A percentile compares a stretch with the other conserved stretches of the same genome.
Evolutionary conservation across 2,797 vertebrate species (phyloP).

Genomic region (Pogonophryne albipinna): DNA sequence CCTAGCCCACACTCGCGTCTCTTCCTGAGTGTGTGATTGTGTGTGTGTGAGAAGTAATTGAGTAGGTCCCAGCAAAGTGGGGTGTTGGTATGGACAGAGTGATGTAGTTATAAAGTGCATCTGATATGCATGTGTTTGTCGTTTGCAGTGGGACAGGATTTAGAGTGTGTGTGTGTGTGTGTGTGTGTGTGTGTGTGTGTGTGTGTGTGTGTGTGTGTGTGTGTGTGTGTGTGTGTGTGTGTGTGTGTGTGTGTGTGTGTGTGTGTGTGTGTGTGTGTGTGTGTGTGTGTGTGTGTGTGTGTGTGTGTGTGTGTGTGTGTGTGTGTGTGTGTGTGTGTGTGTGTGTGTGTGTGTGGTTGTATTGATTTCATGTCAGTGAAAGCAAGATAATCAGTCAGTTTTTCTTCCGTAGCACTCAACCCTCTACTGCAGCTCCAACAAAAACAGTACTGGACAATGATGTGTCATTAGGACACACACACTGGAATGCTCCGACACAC

Average conservation of each 20-base stretch:
- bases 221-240: constrained; percentile 12
- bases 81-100: constrained; percentile 55
- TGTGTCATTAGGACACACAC: constrained; percentile 18
- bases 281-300: constrained; percentile 15
- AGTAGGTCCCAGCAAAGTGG: constrained; percentile 58
- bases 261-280: constrained; percentile 12
- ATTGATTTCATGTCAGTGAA: constrained; percentile 66
- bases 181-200: constrained; percentile 12
- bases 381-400: constrained; percentile 59
- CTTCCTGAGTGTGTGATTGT: constrained; percentile 4
- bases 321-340: constrained; percentile 18
- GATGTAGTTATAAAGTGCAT: constrained; percentile 57
- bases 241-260: constrained; percentile 14
- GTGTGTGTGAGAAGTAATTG: constrained; percentile 60
- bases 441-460: constrained; percentile 40
- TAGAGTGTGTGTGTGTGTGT: constrained; percentile 13
- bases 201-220: constrained; percentile 15
- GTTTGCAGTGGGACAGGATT: constrained; percentile 15
- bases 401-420: constrained; percentile 39
- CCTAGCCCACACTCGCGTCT: constrained; percentile 26
- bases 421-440: constrained; percentile 33
- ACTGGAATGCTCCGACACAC: neutral
- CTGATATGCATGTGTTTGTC: constrained; percentile 54
- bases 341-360: constrained; percentile 7
- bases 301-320: constrained; percentile 11